These are phyloP conservation scores for Chrysodeixis includens DNA, from an alignment of 2,888 invertebrate species.

Conservation along the genomic window DNA sequence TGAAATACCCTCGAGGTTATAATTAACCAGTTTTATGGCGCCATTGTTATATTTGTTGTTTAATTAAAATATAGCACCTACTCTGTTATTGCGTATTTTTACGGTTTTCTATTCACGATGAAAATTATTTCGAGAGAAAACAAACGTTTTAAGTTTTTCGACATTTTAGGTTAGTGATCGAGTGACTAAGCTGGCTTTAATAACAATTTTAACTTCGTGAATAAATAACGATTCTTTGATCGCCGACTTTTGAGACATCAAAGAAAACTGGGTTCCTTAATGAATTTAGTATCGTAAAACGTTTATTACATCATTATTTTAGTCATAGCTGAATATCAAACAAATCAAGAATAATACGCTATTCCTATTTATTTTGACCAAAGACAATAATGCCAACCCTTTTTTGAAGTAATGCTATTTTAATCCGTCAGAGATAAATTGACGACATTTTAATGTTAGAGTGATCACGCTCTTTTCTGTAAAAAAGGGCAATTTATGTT, in stretches of 20 bases:
- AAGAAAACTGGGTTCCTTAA: constrained; percentile 35
- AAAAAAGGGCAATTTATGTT: not conserved
- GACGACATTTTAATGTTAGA: too few species aligned
- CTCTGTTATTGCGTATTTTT: constrained; percentile 13
- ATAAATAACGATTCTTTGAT: constrained; percentile 22
- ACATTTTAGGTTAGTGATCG: not conserved
- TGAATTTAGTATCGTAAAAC: constrained; percentile 43
- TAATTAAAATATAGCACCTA: not conserved
- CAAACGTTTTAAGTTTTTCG: not conserved
- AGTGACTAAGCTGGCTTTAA: not conserved
- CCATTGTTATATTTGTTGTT: constrained; percentile 36
- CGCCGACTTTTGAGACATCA: constrained; percentile 34
- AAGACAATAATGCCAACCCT: not conserved
- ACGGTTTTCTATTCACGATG: constrained; percentile 16
- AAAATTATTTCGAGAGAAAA: not conserved
- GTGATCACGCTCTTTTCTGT: not conserved
- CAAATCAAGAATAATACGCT: not conserved
- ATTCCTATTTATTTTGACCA: not conserved
- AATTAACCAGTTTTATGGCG: constrained; percentile 18
- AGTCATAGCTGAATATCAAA: not conserved
- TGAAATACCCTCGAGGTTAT: constrained; percentile 18
- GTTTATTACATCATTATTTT: constrained; percentile 31
- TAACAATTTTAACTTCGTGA: not conserved
- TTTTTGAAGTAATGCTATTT: too few species aligned
- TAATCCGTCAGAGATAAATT: too few species aligned